A percentile compares a stretch with the other conserved stretches of the same genome.
These are phyloP conservation scores for Reinhardtius hippoglossoides DNA, from an alignment of 2,113 vertebrate genomes.

Conservation along the genomic window DNA sequence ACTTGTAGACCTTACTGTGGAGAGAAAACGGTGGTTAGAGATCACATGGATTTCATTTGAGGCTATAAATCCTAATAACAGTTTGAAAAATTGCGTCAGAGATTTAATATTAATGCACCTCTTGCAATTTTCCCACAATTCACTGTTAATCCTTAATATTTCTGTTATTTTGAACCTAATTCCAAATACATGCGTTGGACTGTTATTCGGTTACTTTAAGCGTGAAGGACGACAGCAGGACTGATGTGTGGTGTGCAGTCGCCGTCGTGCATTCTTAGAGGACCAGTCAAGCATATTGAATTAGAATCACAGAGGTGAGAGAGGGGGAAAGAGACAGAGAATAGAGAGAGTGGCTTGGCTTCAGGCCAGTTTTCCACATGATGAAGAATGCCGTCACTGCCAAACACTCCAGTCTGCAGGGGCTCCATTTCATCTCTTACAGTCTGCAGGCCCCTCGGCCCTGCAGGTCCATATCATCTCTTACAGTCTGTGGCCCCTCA, in stretches of 20 bases:
- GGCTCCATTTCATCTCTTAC: constrained; percentile 36
- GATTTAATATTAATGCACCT: neutral
- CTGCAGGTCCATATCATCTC: too few relatives aligned
- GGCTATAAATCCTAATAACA: neutral
- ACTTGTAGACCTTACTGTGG: constrained; percentile 90
- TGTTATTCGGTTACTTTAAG: constrained; percentile 27
- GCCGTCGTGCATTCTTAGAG: constrained; percentile 38
- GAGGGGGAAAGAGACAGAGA: constrained; percentile 14
- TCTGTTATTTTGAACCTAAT: neutral
- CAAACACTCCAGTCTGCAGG: constrained; percentile 54
- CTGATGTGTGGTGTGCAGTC: neutral
- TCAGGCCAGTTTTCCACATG: constrained; percentile 64
- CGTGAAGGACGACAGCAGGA: constrained; percentile 42
- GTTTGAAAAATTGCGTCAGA: neutral
- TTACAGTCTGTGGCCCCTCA: too few relatives aligned
- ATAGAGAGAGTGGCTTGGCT: constrained; percentile 53
- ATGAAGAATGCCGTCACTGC: constrained; percentile 47
- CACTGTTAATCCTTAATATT: neutral
- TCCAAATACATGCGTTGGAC: neutral
- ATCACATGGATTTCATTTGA: neutral
- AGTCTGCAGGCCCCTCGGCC: neutral
- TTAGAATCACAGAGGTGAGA: constrained; percentile 60
- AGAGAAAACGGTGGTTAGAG: constrained; percentile 11
- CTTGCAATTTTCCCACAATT: too few relatives aligned
- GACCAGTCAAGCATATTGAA: constrained; percentile 65